Conservation (phyloP, 2,888 invertebrate species). For the Thymelicus lineola region DNA sequence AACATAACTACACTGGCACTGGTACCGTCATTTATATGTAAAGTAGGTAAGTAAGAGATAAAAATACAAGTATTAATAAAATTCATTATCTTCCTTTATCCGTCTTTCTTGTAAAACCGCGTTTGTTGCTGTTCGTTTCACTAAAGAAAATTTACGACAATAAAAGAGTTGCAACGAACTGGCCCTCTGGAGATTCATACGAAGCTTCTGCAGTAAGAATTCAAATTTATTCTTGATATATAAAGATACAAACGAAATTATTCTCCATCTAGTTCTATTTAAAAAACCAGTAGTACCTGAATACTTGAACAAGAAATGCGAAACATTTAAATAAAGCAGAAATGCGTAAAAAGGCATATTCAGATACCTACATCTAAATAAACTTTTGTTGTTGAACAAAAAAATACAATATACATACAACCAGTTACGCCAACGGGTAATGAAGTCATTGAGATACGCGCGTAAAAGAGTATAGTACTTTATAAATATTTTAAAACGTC, state of each 20-base stretch:
- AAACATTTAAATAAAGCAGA: not conserved
- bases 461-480: constrained; percentile 62
- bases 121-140: not conserved
- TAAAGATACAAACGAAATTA: not conserved
- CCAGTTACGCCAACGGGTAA: constrained; percentile 35
- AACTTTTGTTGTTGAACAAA: constrained; percentile 19
- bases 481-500: constrained; percentile 80
- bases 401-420: constrained; percentile 22
- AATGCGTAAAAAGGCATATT: not conserved
- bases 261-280: not conserved
- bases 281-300: not conserved
- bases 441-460: constrained; percentile 38
- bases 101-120: no score
- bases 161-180: not conserved
- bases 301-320: not conserved
- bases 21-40: no score
- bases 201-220: not conserved
- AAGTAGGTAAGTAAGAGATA: no score
- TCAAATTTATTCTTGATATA: not conserved
- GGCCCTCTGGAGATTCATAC: not conserved
- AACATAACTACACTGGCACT: no score
- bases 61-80: no score
- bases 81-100: no score
- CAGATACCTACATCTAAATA: not conserved
- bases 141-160: not conserved